A percentile compares a stretch with the other conserved stretches of the same genome.
Conservation (phyloP, 1,140 invertebrate species). For the Pteromalus puparum region DNA sequence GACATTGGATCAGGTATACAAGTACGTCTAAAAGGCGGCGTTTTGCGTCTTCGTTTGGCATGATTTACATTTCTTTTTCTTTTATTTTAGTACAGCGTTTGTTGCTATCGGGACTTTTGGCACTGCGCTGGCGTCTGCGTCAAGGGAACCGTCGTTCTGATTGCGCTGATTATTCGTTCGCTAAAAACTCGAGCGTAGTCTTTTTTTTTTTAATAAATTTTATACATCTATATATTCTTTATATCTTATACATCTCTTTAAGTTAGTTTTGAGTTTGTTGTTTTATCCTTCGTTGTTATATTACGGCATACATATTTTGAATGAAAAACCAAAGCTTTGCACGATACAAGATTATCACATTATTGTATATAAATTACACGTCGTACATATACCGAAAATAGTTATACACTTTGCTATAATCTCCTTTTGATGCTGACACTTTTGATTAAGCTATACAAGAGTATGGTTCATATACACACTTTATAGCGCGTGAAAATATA, state of each 20-base stretch:
- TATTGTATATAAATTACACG: not conserved
- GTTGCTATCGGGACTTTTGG: slow-evolving; percentile 39
- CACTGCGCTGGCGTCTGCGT: slow-evolving; percentile 14
- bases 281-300: slow-evolving; percentile 32
- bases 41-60: slow-evolving; percentile 41
- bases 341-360: not conserved
- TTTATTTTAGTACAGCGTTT: not conserved
- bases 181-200: not conserved
- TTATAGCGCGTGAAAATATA: not conserved
- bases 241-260: slow-evolving; percentile 25
- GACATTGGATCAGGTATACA: not conserved
- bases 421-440: not conserved
- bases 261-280: not conserved
- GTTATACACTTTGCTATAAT: not conserved
- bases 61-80: not conserved
- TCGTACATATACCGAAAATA: not conserved
- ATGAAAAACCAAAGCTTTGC: not conserved
- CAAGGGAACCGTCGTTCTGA: slow-evolving; percentile 23
- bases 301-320: not conserved
- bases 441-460: not conserved
- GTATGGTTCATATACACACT: not conserved
- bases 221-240: not conserved
- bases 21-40: slow-evolving; percentile 25
- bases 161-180: not conserved
- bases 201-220: not conserved